These are phyloP conservation scores for Stegodyphus dumicola DNA, from an alignment of 1,140 invertebrate genomes.

Conservation along the genomic window DNA sequence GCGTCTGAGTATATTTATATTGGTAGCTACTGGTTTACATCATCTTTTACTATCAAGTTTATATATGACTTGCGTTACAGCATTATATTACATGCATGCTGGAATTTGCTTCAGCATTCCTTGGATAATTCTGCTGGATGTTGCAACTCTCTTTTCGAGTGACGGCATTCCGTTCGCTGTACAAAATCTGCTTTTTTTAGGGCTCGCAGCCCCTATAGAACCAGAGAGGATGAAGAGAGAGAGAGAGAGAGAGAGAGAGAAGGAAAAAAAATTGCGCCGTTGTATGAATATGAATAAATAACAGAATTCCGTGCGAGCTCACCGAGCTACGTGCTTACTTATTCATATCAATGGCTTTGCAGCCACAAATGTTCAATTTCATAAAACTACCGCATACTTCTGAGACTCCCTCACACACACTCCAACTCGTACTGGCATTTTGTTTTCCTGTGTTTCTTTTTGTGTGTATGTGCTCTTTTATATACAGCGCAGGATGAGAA, in stretches of 20 bases:
- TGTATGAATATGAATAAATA: slow-evolving; percentile 61
- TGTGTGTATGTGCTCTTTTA: slow-evolving; percentile 7
- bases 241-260: no score
- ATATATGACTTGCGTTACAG: neutral
- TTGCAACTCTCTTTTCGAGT: neutral
- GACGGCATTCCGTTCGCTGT: slow-evolving; percentile 1
- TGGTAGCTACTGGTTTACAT: no score
- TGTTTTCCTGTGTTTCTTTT: slow-evolving; percentile 20
- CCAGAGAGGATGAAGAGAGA: no score
- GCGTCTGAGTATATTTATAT: no score
- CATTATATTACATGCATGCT: neutral
- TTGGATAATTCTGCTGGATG: neutral
- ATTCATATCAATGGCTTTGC: slow-evolving; percentile 50
- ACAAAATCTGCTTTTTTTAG: neutral
- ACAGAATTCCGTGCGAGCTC: slow-evolving; percentile 26
- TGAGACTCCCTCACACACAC: slow-evolving; percentile 5
- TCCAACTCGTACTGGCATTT: slow-evolving; percentile 36
- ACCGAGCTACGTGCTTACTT: slow-evolving; percentile 37
- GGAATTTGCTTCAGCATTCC: slow-evolving; percentile 10
- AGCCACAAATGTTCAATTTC: slow-evolving; percentile 59
- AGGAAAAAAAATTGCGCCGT: slow-evolving; percentile 14
- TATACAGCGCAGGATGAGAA: slow-evolving; percentile 11
- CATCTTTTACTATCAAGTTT: no score
- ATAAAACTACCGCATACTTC: slow-evolving; percentile 59
- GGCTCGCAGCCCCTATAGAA: no score